These are phyloP conservation scores for Metopolophium dirhodum DNA, from an alignment of 1,140 invertebrate genomes.

Conservation along the genomic window DNA sequence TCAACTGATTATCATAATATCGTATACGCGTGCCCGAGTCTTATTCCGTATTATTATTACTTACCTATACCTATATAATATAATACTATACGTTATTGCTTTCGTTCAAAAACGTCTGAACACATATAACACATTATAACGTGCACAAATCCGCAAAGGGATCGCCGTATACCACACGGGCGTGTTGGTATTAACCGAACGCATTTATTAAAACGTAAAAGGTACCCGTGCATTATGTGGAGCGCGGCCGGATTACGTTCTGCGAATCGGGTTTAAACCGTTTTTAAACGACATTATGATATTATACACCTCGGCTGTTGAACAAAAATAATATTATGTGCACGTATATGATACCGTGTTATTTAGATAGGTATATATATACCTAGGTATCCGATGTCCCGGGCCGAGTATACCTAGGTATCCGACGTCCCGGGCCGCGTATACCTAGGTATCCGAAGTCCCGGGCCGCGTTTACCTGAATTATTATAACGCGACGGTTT, in stretches of 20 bases:
- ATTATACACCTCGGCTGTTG: not conserved
- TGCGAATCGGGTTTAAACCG: not conserved
- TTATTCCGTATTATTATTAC: not conserved
- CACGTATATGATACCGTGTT: not conserved
- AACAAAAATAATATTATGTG: no score
- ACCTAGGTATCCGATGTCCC: not conserved
- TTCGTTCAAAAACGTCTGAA: not conserved
- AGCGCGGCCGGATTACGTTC: not conserved
- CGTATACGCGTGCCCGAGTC: not conserved
- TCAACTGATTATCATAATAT: not conserved
- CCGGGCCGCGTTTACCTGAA: no score
- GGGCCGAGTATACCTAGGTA: no score
- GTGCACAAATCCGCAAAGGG: not conserved
- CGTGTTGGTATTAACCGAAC: no score
- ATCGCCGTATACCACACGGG: not conserved
- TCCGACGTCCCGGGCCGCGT: not conserved
- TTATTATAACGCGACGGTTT: not conserved
- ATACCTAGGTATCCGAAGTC: not conserved
- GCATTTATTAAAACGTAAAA: no score
- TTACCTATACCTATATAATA: no score
- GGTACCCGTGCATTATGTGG: no score
- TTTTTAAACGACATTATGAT: not conserved
- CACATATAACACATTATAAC: not conserved
- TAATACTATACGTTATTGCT: not conserved
- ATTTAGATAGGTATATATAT: not conserved